Conservation (phyloP, 2,113 vertebrate species). For the Leuciscus idus region DNA sequence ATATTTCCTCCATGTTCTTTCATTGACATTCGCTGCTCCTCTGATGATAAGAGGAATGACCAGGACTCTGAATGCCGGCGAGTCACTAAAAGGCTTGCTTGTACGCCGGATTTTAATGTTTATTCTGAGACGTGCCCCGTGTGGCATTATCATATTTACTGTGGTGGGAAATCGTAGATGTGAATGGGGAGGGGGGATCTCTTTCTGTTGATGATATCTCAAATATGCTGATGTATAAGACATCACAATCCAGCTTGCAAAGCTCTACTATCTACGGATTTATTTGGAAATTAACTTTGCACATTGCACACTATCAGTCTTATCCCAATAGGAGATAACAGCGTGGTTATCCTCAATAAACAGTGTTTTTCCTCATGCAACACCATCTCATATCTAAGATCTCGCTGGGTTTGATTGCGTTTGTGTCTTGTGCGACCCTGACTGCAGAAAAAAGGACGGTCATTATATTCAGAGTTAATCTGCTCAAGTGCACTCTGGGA, state of each 20-base stretch:
- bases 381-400: not conserved
- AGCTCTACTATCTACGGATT: not conserved
- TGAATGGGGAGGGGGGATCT: not conserved
- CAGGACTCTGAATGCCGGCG: not conserved
- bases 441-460: constrained; percentile 6
- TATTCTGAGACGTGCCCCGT: constrained; percentile 20
- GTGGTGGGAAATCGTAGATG: constrained; percentile 9
- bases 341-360: not conserved
- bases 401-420: not conserved
- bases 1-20: constrained; percentile 40
- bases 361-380: not conserved
- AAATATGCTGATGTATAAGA: not conserved
- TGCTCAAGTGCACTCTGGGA: constrained; percentile 28
- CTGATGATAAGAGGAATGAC: constrained; percentile 36
- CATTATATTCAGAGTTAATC: constrained; percentile 26
- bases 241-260: not conserved
- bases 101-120: not conserved
- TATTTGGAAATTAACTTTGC: constrained; percentile 17
- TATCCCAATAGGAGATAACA: not conserved
- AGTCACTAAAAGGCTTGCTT: constrained; percentile 3
- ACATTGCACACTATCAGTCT: not conserved
- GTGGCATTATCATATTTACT: constrained; percentile 33
- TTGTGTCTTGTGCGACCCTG: not conserved
- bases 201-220: constrained; percentile 21
- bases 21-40: constrained; percentile 24